phyloP scores from a whole-genome alignment of 2,797 vertebrate genomes.

The Eospalax fontanierii region DNA sequence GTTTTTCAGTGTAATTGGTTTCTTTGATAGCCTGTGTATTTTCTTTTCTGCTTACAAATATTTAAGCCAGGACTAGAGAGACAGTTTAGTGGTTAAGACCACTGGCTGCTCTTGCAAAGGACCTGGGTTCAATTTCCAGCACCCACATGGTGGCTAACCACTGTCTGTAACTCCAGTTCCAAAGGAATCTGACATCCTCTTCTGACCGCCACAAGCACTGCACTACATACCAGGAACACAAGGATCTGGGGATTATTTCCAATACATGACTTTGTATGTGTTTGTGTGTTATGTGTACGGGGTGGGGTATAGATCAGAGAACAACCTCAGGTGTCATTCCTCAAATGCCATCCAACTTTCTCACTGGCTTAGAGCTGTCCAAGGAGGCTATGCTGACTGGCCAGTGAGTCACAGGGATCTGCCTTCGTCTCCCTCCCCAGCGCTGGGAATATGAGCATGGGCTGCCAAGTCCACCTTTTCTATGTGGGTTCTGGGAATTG shows the following conservation, averaged over 20 bases:
- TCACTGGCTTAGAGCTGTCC: background rate
- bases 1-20: background rate
- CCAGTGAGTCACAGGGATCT: background rate
- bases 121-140: no score
- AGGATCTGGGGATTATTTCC: background rate
- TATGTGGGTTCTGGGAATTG: background rate
- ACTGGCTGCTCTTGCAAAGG: no score
- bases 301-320: no score
- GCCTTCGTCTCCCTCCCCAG: background rate
- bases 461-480: no score
- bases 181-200: no score
- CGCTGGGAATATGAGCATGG: background rate
- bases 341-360: background rate
- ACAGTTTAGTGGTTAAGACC: no score
- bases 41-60: constrained; percentile 14
- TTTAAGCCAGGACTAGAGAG: background rate
- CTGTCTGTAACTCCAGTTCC: no score
- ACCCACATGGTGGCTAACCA: no score
- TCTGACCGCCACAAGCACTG: no score
- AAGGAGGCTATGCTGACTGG: background rate
- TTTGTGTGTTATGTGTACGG: background rate
- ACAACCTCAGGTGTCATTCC: background rate
- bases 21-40: background rate
- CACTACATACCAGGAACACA: background rate
- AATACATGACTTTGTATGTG: background rate